Conservation (phyloP, 1,140 invertebrate genomes). For the Conus ventricosus region DNA sequence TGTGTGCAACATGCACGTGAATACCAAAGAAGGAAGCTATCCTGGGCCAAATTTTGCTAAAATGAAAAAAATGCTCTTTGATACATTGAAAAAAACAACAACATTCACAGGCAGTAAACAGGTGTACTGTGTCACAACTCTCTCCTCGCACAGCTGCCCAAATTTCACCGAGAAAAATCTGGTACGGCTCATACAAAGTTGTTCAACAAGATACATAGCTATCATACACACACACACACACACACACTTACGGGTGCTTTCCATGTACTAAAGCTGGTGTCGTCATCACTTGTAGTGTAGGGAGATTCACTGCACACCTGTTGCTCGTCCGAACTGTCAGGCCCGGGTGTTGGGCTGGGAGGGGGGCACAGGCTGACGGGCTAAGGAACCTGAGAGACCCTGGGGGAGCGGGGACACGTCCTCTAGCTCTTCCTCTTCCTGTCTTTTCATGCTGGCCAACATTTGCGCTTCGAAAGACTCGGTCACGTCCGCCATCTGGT, state of each 20-base stretch:
- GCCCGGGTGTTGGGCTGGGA: constrained; percentile 26
- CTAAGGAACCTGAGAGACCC: not conserved
- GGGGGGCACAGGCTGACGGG: not conserved
- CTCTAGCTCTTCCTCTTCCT: constrained; percentile 59
- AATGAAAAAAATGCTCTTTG: too few relatives aligned
- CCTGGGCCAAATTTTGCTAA: too few relatives aligned
- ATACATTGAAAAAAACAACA: too few relatives aligned
- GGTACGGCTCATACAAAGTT: too few relatives aligned
- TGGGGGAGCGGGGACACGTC: constrained; percentile 40
- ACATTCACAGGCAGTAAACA: too few relatives aligned
- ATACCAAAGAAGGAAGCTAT: too few relatives aligned
- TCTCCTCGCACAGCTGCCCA: too few relatives aligned
- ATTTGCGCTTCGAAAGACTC: constrained; percentile 68
- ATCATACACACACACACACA: too few relatives aligned
- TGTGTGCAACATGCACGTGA: too few relatives aligned
- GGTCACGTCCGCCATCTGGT: constrained; percentile 64
- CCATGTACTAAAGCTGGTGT: constrained; percentile 65
- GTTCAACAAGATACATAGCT: too few relatives aligned
- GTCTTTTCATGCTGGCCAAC: constrained; percentile 63
- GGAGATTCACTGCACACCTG: constrained; percentile 60
- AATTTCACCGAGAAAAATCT: too few relatives aligned
- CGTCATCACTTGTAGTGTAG: constrained; percentile 62
- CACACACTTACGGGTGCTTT: constrained; percentile 61
- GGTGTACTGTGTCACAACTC: too few relatives aligned
- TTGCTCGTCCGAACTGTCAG: constrained; percentile 9